Conservation (phyloP, 2,113 vertebrate genomes). For the Cephalopholis sonnerati region DNA sequence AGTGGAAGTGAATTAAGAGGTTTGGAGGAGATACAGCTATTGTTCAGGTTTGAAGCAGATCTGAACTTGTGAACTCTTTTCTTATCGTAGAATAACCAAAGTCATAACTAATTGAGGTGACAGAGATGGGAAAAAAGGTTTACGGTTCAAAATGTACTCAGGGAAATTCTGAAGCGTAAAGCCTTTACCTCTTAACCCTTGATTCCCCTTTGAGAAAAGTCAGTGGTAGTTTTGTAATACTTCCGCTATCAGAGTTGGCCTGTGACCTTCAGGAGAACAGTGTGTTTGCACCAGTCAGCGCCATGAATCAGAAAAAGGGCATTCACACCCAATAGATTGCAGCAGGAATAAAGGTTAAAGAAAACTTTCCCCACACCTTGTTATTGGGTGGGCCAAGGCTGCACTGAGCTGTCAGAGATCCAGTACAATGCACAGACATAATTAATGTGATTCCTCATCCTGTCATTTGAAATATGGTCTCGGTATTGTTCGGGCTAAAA, state of each 20-base stretch:
- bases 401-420: neutral
- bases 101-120: neutral
- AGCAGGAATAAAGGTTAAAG: conserved; percentile 20
- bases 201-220: conserved; percentile 10
- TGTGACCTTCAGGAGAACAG: conserved; percentile 30
- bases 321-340: neutral
- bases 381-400: neutral
- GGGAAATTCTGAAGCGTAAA: neutral
- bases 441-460: conserved; percentile 5
- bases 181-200: neutral
- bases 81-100: neutral
- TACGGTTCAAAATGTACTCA: neutral
- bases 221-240: neutral
- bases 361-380: neutral
- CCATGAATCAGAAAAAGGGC: neutral
- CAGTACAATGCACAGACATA: neutral
- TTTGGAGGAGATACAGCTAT: neutral
- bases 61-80: neutral
- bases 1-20: neutral
- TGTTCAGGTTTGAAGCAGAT: neutral
- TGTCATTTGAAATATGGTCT: conserved; percentile 51
- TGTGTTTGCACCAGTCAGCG: neutral
- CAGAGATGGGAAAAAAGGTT: neutral
- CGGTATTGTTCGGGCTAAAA: conserved; percentile 30
- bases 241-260: neutral